Evolutionary conservation across 2,113 vertebrate genomes (phyloP), one percentile per base, ranked within the genome.

Genomic region (Chaetorhynchus papuensis): DNA sequence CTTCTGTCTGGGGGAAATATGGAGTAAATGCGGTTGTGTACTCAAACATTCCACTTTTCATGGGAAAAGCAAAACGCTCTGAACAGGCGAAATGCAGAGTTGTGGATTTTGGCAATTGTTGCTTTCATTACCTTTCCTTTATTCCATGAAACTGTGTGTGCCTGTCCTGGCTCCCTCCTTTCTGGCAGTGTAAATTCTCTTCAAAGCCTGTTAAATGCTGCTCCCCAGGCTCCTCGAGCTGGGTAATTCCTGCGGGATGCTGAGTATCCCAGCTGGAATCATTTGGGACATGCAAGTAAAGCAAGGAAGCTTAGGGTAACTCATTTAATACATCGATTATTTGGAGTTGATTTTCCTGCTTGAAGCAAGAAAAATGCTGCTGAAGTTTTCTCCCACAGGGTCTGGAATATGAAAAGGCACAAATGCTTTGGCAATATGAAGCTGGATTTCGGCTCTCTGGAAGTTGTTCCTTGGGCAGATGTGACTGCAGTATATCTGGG

Each of bases 31-130:
- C 56, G 24, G 19, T 72, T 75, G 68, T 83, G 7, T 66, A 22
- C 93, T 97, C 85, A 93, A 83, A 96, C 86, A 79, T 91, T 95
- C 96, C 87, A 96, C 87, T 97, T 94, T 96, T 83, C 23, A 6
- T 20, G 44, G 6, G 6, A 33, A 79, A 89, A 87, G 26, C 71
- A 28, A 50, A 66, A 4, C 50, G n/a, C 31, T 44, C 47, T 22
- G 20, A 27, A 8, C 4, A 21, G 66, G 53, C 7, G 1, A 20
- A 60, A 56, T 8, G 56, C 30, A 44, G 57, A 68, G 18, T 3
- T 77, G 52, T 47, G 68, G 27, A 11, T 90, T 85, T 52, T 59
- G 37, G 56, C 57, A 87, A 3, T 59, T n/a, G 16, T 35, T 37
- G 42, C 45, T 90, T 87, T 77, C 37, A 39, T 60, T 41, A 33